phyloP scores from a whole-genome alignment of 2,113 vertebrate genomes.

The Nyctibius bracteatus region DNA sequence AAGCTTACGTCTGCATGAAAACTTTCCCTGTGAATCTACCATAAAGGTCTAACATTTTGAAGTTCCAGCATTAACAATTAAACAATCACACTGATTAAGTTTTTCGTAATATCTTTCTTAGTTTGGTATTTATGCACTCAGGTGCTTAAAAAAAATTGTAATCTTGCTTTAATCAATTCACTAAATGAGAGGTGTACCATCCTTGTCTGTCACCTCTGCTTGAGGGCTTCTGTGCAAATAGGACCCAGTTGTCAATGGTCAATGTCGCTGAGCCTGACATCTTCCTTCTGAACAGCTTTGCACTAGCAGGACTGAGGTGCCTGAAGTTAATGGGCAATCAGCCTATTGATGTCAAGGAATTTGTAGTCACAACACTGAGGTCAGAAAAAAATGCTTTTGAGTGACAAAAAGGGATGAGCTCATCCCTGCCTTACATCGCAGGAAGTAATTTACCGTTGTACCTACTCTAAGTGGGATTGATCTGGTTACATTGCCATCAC shows the following conservation, averaged over 20 bases:
- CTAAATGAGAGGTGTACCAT: background rate
- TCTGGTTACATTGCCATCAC: background rate
- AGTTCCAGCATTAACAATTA: background rate
- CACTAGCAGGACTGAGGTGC: background rate
- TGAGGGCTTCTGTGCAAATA: background rate
- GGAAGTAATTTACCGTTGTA: background rate
- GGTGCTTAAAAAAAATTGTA: background rate
- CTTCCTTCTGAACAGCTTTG: background rate
- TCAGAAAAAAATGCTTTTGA: background rate
- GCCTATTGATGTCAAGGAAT: background rate
- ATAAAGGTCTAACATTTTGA: background rate
- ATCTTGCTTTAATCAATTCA: background rate
- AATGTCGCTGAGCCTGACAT: background rate
- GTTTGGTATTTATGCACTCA: background rate
- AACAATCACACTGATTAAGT: background rate
- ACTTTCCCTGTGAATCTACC: background rate
- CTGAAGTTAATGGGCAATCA: background rate
- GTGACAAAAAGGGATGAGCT: background rate
- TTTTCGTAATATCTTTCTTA: background rate
- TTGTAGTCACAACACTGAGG: background rate
- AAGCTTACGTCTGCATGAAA: background rate
- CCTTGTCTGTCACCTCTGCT: background rate
- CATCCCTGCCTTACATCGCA: background rate
- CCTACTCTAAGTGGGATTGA: accelerated
- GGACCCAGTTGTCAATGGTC: background rate